These are phyloP conservation scores for Arge pagana DNA, from an alignment of 2,888 invertebrate genomes.

Conservation along the genomic window DNA sequence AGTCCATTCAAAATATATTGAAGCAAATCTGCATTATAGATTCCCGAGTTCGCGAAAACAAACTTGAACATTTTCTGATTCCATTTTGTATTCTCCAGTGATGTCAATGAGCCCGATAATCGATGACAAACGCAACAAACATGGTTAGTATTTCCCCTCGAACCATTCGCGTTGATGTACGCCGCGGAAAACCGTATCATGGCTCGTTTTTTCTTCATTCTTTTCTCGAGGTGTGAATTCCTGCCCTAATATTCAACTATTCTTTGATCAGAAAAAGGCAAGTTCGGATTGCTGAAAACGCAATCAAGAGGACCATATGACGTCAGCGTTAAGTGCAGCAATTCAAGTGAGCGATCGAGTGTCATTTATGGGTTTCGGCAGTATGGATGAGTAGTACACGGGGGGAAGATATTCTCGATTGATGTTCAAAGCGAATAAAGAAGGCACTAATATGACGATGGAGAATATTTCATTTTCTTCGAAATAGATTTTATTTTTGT, in stretches of 20 bases:
- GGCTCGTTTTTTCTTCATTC: not conserved
- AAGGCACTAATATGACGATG: not conserved
- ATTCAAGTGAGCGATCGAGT: constrained; percentile 20
- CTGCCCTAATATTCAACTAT: constrained; percentile 19
- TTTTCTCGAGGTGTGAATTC: constrained; percentile 18
- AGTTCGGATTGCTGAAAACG: constrained; percentile 9
- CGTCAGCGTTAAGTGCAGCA: constrained; percentile 22
- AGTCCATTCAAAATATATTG: too few relatives aligned
- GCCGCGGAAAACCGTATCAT: not conserved
- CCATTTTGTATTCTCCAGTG: constrained; percentile 1
- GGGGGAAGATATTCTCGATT: not conserved
- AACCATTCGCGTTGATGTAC: not conserved
- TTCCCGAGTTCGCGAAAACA: not conserved
- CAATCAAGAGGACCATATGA: constrained; percentile 19
- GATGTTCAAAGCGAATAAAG: not conserved
- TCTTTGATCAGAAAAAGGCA: constrained; percentile 18
- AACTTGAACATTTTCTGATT: not conserved
- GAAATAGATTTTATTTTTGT: not conserved
- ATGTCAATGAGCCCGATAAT: constrained; percentile 18
- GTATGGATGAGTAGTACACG: too few relatives aligned
- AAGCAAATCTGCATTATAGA: not conserved
- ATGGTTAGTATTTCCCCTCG: constrained; percentile 3
- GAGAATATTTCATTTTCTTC: not conserved
- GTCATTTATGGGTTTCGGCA: constrained; percentile 3
- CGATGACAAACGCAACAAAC: not conserved